These are phyloP conservation scores for Proteles cristata DNA, from an alignment of 2,113 vertebrate species.

Conservation along the genomic window DNA sequence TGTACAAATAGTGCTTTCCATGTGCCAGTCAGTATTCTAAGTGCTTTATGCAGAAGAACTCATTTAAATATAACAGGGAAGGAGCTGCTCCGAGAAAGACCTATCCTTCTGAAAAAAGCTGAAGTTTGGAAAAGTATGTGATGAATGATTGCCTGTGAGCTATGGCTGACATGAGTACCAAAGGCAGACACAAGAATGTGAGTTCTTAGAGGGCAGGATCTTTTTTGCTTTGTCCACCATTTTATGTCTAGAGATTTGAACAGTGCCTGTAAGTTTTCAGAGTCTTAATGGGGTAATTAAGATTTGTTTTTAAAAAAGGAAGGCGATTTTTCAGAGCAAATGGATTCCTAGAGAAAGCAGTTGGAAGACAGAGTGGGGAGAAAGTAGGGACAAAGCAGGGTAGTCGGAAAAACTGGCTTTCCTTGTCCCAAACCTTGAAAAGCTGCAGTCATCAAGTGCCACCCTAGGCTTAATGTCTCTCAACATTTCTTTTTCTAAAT, in stretches of 20 bases:
- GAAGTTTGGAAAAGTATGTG: background rate
- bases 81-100: background rate
- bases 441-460: background rate
- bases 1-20: background rate
- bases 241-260: background rate
- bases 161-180: background rate
- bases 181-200: background rate
- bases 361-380: background rate
- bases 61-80: background rate
- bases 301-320: background rate
- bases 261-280: background rate
- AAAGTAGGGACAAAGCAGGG: background rate
- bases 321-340: slow-evolving; percentile 42
- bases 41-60: background rate
- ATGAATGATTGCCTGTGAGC: background rate
- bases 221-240: background rate
- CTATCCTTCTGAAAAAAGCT: background rate
- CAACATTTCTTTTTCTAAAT: background rate
- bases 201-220: background rate
- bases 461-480: background rate
- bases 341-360: slow-evolving; percentile 19
- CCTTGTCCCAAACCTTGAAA: background rate
- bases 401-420: background rate
- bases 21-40: background rate
- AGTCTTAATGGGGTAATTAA: background rate